Evolutionary conservation across 64 coral and sea anemone species (phyloP).

Genomic region (Pocillopora damicornis): DNA sequence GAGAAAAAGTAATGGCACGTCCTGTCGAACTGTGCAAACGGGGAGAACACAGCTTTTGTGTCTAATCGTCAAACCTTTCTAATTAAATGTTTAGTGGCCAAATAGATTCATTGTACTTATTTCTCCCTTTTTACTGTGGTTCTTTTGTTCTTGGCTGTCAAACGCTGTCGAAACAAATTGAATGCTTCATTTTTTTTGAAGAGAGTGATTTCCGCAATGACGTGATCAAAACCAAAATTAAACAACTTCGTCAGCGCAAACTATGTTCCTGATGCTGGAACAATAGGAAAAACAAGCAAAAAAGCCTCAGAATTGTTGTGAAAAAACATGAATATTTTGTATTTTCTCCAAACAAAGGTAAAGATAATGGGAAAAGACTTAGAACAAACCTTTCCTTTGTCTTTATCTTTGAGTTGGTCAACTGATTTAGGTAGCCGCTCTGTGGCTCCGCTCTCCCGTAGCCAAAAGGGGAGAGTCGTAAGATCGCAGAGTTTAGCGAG

Average conservation of each 20-base stretch:
- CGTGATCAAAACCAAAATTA: constrained; percentile 14
- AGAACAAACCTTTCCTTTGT: not conserved
- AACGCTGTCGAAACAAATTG: constrained; percentile 13
- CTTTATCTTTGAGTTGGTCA: not conserved
- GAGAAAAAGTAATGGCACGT: not conserved
- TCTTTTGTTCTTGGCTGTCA: constrained; percentile 33
- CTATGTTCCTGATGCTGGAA: not conserved
- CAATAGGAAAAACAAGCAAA: not conserved
- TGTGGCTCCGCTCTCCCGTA: not conserved
- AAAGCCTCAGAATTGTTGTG: not conserved
- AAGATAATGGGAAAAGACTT: not conserved
- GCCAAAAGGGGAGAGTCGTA: not conserved
- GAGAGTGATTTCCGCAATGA: not conserved
- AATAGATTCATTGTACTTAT: constrained; percentile 27
- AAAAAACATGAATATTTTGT: not conserved
- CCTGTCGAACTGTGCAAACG: too few relatives aligned
- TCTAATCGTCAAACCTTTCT: not conserved
- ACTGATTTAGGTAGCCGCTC: not conserved
- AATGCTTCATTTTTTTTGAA: constrained; percentile 8
- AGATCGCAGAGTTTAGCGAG: not conserved
- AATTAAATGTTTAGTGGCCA: constrained; percentile 5
- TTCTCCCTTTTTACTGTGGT: not conserved
- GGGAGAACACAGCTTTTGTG: not conserved
- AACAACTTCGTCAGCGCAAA: constrained; percentile 13
- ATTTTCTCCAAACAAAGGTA: not conserved